A percentile compares a stretch with the other conserved stretches of the same genome.
These are phyloP conservation scores for Heliconius ethilla DNA, from an alignment of 2,888 invertebrate species.

Conservation along the genomic window DNA sequence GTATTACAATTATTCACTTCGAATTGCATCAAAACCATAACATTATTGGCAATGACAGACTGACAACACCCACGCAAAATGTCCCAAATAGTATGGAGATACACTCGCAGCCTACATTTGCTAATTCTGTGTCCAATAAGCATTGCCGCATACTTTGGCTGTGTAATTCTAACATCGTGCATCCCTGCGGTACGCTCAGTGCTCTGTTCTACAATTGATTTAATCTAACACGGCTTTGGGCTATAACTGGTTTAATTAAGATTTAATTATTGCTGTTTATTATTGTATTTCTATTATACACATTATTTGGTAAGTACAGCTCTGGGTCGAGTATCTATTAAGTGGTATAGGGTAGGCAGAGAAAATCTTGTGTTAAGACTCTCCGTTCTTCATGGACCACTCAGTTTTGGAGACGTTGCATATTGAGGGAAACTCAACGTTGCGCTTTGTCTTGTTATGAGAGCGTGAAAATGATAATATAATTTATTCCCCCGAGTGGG, in stretches of 20 bases:
- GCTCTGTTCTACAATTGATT: background rate
- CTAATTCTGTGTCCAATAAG: conserved; percentile 13
- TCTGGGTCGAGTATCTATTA: no score
- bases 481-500: background rate
- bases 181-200: background rate
- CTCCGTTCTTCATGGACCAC: rapidly evolving
- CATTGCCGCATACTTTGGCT: background rate
- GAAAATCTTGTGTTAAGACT: no score
- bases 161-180: background rate
- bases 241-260: background rate
- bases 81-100: background rate
- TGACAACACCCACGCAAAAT: background rate
- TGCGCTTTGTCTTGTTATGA: background rate
- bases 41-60: background rate
- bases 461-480: background rate
- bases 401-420: no score
- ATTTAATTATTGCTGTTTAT: background rate
- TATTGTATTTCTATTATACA: background rate
- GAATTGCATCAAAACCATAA: background rate
- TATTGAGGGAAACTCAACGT: no score
- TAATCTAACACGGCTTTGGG: background rate
- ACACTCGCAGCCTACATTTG: background rate
- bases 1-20: background rate
- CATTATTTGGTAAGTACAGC: no score
- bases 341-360: no score